Conservation (phyloP, 1,140 invertebrate species). For the Manduca sexta region DNA sequence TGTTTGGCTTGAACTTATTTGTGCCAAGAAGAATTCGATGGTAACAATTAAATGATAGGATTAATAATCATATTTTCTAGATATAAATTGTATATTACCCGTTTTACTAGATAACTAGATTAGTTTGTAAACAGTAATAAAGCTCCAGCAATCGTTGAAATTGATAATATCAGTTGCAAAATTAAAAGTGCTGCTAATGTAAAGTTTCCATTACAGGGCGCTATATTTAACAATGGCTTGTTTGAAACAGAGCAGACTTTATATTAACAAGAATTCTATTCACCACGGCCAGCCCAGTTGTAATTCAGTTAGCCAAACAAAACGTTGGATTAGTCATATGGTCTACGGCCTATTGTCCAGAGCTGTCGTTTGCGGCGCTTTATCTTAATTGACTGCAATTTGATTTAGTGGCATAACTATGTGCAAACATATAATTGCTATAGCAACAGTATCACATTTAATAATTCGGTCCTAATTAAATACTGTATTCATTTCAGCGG, state of each 20-base stretch:
- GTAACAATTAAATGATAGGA: too few relatives aligned
- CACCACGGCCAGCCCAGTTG: conserved; percentile 29
- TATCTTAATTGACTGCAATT: conserved; percentile 71
- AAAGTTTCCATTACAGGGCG: not conserved
- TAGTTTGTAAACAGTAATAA: too few relatives aligned
- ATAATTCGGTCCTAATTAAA: not conserved
- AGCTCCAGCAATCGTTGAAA: too few relatives aligned
- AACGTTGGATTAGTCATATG: conserved; percentile 63
- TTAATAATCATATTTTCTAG: too few relatives aligned
- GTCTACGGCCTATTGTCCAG: conserved; percentile 56
- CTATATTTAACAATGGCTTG: not conserved
- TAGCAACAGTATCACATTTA: not conserved
- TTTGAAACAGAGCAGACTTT: conserved; percentile 10
- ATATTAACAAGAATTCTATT: conserved; percentile 49
- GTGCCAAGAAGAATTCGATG: too few relatives aligned
- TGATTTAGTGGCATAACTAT: conserved; percentile 56
- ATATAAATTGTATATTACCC: too few relatives aligned
- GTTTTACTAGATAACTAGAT: too few relatives aligned
- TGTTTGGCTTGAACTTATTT: too few relatives aligned
- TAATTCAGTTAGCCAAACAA: conserved; percentile 61
- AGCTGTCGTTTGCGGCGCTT: conserved; percentile 56
- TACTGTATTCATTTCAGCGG: conserved; percentile 4
- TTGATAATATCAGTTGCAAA: too few relatives aligned
- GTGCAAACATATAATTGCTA: conserved; percentile 16
- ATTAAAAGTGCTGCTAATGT: not conserved